phyloP scores from a whole-genome alignment of 2,113 vertebrate genomes.

The Pao palembangensis region DNA sequence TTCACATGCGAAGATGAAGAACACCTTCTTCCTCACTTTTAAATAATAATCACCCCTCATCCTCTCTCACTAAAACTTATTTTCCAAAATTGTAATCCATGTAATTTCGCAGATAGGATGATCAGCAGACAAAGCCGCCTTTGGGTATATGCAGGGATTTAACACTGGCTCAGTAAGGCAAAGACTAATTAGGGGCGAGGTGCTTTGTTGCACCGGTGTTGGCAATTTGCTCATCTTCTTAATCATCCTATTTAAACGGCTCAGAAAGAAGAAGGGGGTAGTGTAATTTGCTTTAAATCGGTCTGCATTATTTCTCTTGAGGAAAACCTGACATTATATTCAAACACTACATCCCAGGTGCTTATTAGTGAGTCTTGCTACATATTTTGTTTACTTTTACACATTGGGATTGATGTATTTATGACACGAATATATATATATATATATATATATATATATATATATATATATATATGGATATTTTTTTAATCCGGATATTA shows the following conservation, averaged over 20 bases:
- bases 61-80: constrained; percentile 30
- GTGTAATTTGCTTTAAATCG: constrained; percentile 59
- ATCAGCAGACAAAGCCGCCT: constrained; percentile 33
- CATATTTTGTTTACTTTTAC: constrained; percentile 3
- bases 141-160: constrained; percentile 39
- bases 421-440: not conserved
- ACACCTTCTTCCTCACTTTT: constrained; percentile 11
- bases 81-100: constrained; percentile 31
- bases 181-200: constrained; percentile 75
- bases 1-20: not conserved
- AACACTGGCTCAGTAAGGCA: constrained; percentile 42
- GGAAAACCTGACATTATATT: constrained; percentile 19
- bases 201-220: constrained; percentile 73
- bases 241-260: constrained; percentile 65
- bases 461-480: not conserved
- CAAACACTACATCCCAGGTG: not conserved
- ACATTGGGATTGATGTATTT: not conserved
- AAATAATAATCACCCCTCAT: constrained; percentile 7
- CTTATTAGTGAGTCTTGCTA: constrained; percentile 21
- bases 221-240: constrained; percentile 68
- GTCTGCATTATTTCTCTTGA: constrained; percentile 31
- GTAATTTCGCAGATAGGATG: constrained; percentile 36
- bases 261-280: constrained; percentile 33
- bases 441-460: not conserved
- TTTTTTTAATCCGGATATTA: not conserved